A percentile compares a stretch with the other conserved stretches of the same genome.
Conservation (phyloP, 2,888 invertebrate species). For the Marronus borbonicus region DNA sequence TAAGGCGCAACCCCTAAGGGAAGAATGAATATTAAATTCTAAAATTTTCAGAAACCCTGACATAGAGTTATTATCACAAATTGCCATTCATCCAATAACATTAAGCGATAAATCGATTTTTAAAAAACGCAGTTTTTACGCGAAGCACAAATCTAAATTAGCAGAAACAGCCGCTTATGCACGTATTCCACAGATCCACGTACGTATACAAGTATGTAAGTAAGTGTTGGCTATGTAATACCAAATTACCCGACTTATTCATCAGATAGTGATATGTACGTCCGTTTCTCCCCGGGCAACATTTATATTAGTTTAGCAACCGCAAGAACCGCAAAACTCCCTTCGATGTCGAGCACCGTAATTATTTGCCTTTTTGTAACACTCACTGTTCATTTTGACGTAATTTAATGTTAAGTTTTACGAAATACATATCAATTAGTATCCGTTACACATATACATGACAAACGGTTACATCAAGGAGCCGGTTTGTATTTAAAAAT, state of each 20-base stretch:
- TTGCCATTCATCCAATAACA: no score
- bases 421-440: constrained; percentile 23
- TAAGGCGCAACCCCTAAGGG: no score
- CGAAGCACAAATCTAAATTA: no score
- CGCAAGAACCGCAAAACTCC: constrained; percentile 17
- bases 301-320: constrained; percentile 23
- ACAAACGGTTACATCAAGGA: neutral
- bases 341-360: neutral
- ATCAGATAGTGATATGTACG: neutral
- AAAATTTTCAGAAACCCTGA: no score
- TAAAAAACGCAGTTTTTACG: no score
- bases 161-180: no score
- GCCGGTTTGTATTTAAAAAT: neutral
- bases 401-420: neutral
- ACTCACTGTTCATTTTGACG: neutral
- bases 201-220: no score
- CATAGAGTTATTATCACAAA: no score
- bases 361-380: constrained; percentile 13
- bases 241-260: neutral
- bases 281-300: constrained; percentile 9
- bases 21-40: no score
- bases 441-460: neutral
- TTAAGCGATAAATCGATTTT: no score
- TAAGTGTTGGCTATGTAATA: neutral
- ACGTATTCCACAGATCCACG: no score